phyloP scores from a whole-genome alignment of 2,888 invertebrate species.

The Antheraea yamamai region DNA sequence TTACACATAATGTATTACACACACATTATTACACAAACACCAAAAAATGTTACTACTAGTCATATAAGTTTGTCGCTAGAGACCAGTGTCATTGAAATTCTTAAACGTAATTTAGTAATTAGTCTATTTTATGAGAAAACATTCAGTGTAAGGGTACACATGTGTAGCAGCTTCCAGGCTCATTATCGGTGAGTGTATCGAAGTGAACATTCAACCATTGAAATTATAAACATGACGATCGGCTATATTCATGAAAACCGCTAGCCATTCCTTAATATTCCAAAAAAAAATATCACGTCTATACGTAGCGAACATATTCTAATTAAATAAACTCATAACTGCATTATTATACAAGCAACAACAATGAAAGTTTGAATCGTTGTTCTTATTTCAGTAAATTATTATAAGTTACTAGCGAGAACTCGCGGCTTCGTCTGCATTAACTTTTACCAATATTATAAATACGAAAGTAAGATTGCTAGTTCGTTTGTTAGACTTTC shows the following conservation, averaged over 20 bases:
- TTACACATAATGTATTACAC: not conserved
- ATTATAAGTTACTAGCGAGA: not conserved
- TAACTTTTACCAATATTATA: too few species aligned
- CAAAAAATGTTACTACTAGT: not conserved
- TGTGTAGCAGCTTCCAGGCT: not conserved
- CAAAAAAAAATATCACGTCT: not conserved
- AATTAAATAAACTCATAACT: not conserved
- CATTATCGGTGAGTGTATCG: not conserved
- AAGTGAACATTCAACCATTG: not conserved
- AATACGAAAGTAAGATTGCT: too few species aligned
- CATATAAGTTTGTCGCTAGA: not conserved
- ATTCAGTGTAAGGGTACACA: not conserved
- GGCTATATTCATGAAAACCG: not conserved
- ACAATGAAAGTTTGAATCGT: not conserved
- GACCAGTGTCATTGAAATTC: not conserved
- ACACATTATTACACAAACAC: not conserved
- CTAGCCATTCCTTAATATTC: not conserved
- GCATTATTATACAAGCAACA: not conserved
- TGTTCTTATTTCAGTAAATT: not conserved
- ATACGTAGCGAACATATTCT: constrained; percentile 1
- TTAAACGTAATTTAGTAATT: not conserved
- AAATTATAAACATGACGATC: not conserved
- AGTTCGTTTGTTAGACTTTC: too few species aligned
- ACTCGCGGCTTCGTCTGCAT: too few species aligned
- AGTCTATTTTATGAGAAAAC: not conserved